These are phyloP conservation scores for Pangasius larnaudii DNA, from an alignment of 2,797 vertebrate species.

Conservation along the genomic window DNA sequence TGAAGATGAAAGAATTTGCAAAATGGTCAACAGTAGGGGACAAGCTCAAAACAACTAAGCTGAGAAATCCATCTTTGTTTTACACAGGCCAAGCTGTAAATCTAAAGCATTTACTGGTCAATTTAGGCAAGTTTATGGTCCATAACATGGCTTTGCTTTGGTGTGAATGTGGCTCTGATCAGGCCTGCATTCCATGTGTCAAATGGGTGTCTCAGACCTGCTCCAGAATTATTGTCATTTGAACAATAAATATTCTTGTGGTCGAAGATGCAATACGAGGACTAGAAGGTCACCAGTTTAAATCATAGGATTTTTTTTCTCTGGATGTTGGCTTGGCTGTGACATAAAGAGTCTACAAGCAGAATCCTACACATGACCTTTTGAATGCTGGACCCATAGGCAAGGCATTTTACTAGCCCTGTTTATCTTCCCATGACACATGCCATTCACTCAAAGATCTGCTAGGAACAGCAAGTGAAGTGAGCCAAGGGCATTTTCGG, in stretches of 20 bases:
- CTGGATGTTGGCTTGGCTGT: not conserved
- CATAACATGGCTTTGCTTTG: not conserved
- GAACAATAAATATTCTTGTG: not conserved
- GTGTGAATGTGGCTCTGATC: not conserved
- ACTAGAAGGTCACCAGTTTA: not conserved
- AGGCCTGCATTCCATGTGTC: not conserved
- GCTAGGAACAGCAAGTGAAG: no score
- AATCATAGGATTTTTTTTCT: not conserved
- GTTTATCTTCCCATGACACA: constrained; percentile 4
- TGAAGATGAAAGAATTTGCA: not conserved
- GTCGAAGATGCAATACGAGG: not conserved
- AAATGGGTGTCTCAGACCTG: not conserved
- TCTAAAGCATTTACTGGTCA: not conserved
- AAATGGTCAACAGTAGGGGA: not conserved
- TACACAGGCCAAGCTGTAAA: not conserved
- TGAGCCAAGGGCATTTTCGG: not conserved
- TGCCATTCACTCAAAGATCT: not conserved
- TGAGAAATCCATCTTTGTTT: not conserved
- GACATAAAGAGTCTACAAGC: not conserved
- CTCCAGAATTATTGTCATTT: not conserved
- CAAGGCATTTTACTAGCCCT: not conserved
- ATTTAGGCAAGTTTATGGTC: not conserved
- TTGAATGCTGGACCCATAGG: not conserved
- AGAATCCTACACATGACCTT: not conserved
- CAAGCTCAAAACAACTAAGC: not conserved